Evolutionary conservation across 2,888 invertebrate species (phyloP).

Genomic region (Creontiades dilutus): DNA sequence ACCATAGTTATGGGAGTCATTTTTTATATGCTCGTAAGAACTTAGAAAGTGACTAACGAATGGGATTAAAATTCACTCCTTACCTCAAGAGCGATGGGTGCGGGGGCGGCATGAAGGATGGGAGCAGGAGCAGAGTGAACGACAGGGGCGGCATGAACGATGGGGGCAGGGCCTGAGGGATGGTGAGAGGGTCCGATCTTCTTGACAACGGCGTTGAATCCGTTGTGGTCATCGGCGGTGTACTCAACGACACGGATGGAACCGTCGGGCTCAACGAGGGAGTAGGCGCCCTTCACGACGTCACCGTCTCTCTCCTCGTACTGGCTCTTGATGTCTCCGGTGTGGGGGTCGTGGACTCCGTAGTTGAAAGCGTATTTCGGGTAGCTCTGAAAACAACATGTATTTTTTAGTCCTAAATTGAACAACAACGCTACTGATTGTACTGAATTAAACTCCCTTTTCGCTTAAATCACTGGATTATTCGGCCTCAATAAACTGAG

Average conservation of each 20-base stretch:
- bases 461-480: too few species aligned
- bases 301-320: constrained; percentile 82
- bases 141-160: constrained; percentile 65
- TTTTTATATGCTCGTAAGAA: too few species aligned
- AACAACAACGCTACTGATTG: too few species aligned
- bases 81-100: constrained; percentile 63
- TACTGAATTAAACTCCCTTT: too few species aligned
- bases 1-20: too few species aligned
- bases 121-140: constrained; percentile 47
- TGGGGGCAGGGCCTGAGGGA: constrained; percentile 53
- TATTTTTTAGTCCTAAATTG: too few species aligned
- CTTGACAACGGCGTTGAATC: constrained; percentile 75
- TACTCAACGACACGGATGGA: constrained; percentile 74
- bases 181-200: constrained; percentile 74
- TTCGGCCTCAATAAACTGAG: too few species aligned
- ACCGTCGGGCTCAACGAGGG: constrained; percentile 74
- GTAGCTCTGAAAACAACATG: constrained; percentile 80
- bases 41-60: background rate
- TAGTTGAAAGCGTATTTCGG: constrained; percentile 83
- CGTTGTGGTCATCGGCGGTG: constrained; percentile 74
- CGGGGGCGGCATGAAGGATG: constrained; percentile 64
- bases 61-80: background rate
- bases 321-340: constrained; percentile 82
- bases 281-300: constrained; percentile 74
- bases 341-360: constrained; percentile 82